These are phyloP conservation scores for Brachypteracias leptosomus DNA, from an alignment of 2,113 vertebrate genomes.

Conservation along the genomic window DNA sequence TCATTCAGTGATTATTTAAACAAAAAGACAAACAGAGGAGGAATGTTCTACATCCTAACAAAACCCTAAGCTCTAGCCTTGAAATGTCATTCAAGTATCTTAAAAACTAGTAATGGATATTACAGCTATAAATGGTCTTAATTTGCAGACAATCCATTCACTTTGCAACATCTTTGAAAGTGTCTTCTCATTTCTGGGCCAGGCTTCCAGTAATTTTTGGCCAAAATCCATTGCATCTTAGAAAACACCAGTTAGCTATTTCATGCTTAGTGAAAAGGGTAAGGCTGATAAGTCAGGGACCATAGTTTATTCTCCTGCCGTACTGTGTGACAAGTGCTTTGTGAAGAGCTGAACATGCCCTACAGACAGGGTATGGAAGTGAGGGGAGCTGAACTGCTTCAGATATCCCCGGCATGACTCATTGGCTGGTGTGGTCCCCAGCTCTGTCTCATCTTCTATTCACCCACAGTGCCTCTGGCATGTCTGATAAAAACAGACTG, in stretches of 20 bases:
- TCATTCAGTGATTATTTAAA: neutral
- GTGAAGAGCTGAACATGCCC: neutral
- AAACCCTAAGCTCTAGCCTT: neutral
- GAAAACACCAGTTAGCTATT: neutral
- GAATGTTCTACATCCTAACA: neutral
- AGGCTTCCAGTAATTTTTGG: neutral
- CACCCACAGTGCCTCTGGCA: neutral
- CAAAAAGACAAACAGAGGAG: neutral
- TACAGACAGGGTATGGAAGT: neutral
- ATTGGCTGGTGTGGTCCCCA: neutral
- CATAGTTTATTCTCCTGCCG: neutral
- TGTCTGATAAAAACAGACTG: neutral
- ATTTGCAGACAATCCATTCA: neutral
- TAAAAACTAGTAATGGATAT: neutral
- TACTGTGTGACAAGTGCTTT: neutral
- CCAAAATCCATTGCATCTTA: neutral
- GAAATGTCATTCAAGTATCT: neutral
- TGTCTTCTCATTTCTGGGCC: neutral
- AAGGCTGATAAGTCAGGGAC: neutral
- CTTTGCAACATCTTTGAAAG: neutral
- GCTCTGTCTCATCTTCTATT: neutral
- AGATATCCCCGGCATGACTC: rapidly evolving
- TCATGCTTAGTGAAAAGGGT: neutral
- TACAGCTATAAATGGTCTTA: neutral
- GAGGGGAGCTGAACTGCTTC: neutral